phyloP scores from a whole-genome alignment of 2,113 vertebrate genomes.

The Lampris megalopsis region DNA sequence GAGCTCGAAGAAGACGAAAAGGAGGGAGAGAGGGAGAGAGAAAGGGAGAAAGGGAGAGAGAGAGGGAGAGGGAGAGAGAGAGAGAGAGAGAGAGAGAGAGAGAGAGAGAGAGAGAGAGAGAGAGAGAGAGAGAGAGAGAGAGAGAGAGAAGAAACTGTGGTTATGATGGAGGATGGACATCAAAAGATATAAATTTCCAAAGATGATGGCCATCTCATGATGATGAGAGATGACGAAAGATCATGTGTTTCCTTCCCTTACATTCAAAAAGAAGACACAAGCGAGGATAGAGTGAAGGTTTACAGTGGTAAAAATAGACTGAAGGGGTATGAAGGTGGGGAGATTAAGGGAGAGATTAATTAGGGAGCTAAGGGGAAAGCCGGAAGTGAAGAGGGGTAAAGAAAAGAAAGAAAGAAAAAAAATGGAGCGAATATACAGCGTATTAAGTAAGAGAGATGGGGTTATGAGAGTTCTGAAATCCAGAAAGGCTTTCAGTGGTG shows the following conservation, averaged over 20 bases:
- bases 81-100: conserved; percentile 6
- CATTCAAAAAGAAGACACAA: not conserved
- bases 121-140: not conserved
- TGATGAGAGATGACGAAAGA: not conserved
- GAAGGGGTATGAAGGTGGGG: conserved; percentile 53
- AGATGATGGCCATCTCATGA: not conserved
- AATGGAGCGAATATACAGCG: conserved; percentile 18
- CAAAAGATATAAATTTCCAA: not conserved
- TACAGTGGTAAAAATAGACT: conserved; percentile 70
- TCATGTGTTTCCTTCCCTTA: not conserved
- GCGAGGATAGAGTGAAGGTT: conserved; percentile 44
- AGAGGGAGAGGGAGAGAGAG: not conserved
- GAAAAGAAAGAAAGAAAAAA: conserved; percentile 40
- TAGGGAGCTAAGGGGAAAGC: conserved; percentile 41
- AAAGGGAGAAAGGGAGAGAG: conserved; percentile 3
- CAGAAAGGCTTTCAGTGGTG: conserved; percentile 17
- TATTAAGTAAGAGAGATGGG: not conserved
- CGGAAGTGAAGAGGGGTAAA: conserved; percentile 38
- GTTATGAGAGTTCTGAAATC: not conserved
- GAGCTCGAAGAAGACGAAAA: not conserved
- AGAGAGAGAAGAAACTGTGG: conserved; percentile 18
- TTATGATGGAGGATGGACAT: not conserved
- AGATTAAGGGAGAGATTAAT: conserved; percentile 77
- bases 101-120: not conserved
- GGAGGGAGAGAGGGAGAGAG: conserved; percentile 16